Conservation (phyloP, 2,113 vertebrate species). For the Mola mola region DNA sequence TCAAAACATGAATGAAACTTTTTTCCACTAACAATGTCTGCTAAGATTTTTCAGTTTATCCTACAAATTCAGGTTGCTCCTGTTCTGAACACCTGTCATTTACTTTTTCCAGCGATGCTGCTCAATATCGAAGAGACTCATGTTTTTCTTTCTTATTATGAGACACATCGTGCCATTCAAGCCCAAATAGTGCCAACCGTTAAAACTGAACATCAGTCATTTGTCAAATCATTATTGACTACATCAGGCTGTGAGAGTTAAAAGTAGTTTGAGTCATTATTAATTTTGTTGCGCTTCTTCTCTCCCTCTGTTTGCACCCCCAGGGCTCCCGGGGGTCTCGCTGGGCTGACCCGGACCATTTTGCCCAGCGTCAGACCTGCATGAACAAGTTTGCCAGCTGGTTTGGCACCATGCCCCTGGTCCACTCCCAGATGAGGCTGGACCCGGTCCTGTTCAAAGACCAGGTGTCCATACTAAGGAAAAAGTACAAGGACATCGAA, state of each 20-base stretch:
- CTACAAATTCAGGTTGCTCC: background rate
- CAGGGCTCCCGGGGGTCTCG: conserved; percentile 95
- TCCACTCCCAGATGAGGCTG: conserved; percentile 98
- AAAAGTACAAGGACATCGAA: conserved; percentile 99
- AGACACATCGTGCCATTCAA: conserved; percentile 4
- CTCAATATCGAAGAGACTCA: too few species aligned
- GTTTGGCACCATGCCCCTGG: conserved; percentile 99
- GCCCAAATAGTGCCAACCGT: background rate
- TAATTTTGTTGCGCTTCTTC: conserved; percentile 19
- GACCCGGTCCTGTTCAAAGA: conserved; percentile 99
- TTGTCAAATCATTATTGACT: conserved; percentile 35
- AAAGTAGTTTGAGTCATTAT: conserved; percentile 36
- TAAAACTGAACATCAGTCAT: conserved; percentile 14
- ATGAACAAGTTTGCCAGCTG: conserved; percentile 99
- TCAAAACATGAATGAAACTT: too few species aligned
- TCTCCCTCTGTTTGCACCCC: background rate
- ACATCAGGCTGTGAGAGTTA: conserved; percentile 47
- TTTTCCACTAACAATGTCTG: background rate
- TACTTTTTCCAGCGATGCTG: too few species aligned
- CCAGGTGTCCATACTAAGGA: conserved; percentile 97
- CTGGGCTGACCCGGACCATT: conserved; percentile 99
- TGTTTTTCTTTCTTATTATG: too few species aligned
- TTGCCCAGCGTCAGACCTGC: conserved; percentile 98
- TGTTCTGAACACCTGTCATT: background rate
- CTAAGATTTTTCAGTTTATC: background rate